phyloP scores from a whole-genome alignment of 2,888 invertebrate species.

The Tholera decimalis region DNA sequence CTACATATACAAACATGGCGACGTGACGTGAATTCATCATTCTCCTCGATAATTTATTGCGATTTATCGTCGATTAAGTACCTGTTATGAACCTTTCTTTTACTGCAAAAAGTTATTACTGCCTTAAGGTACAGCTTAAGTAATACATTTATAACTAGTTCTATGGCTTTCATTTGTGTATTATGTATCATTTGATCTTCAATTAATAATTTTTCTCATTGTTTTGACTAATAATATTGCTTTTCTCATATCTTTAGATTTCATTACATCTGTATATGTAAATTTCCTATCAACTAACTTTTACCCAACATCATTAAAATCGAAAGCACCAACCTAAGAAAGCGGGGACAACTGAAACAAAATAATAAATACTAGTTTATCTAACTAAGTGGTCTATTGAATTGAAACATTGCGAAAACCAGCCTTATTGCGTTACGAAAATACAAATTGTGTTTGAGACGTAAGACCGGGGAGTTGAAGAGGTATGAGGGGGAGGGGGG shows the following conservation, averaged over 20 bases:
- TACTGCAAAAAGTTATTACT: conserved; percentile 21
- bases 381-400: conserved; percentile 79
- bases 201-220: background rate
- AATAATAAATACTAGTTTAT: conserved; percentile 78
- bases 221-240: background rate
- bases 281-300: conserved; percentile 21
- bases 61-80: conserved; percentile 29
- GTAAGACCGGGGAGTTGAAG: conserved; percentile 61
- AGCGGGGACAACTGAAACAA: conserved; percentile 71
- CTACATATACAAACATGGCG: conserved; percentile 21
- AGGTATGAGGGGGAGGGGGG: conserved; percentile 65
- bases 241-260: background rate
- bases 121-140: conserved; percentile 21
- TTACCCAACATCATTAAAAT: conserved; percentile 60
- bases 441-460: conserved; percentile 82
- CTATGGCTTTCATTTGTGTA: conserved; percentile 1
- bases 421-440: conserved; percentile 83
- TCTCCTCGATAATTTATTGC: conserved; percentile 32
- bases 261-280: conserved; percentile 1
- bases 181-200: background rate
- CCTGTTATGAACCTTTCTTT: conserved; percentile 3
- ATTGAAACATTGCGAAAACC: conserved; percentile 87
- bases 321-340: conserved; percentile 55
- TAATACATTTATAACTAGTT: conserved; percentile 10
- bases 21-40: conserved; percentile 37